These are phyloP conservation scores for Colletes gigas DNA, from an alignment of 1,140 invertebrate species.

Conservation along the genomic window DNA sequence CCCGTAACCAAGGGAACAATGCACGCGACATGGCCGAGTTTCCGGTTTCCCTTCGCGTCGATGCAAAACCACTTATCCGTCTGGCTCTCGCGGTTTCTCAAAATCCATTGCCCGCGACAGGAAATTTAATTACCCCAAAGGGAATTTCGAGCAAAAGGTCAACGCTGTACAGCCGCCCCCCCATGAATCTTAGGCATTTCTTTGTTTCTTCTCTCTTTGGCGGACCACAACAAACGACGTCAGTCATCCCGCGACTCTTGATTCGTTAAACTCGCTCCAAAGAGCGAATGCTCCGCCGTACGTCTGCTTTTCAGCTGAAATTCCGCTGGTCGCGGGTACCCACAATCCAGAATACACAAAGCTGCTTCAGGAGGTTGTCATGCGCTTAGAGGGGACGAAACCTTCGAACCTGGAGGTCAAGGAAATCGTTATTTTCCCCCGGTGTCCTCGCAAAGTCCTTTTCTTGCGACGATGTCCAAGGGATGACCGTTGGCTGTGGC, in stretches of 20 bases:
- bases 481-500: neutral
- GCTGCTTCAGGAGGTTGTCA: slow-evolving; percentile 58
- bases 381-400: slow-evolving; percentile 66
- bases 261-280: slow-evolving; percentile 49
- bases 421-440: neutral
- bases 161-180: neutral
- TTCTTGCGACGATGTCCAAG: neutral
- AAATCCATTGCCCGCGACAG: slow-evolving; percentile 12
- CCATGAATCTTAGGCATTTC: slow-evolving; percentile 11
- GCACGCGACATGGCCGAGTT: neutral
- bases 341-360: slow-evolving; percentile 67
- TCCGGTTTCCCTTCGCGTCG: neutral
- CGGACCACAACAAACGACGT: neutral
- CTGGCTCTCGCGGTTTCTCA: neutral
- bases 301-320: slow-evolving; percentile 58
- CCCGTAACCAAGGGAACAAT: neutral
- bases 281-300: slow-evolving; percentile 46
- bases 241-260: slow-evolving; percentile 46
- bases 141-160: slow-evolving; percentile 4
- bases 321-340: slow-evolving; percentile 61
- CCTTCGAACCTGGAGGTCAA: slow-evolving; percentile 2
- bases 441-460: neutral
- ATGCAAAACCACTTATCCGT: neutral
- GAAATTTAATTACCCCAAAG: slow-evolving; percentile 20
- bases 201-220: neutral